Evolutionary conservation across 1,140 invertebrate genomes (phyloP).

Genomic region (Maconellicoccus hirsutus): DNA sequence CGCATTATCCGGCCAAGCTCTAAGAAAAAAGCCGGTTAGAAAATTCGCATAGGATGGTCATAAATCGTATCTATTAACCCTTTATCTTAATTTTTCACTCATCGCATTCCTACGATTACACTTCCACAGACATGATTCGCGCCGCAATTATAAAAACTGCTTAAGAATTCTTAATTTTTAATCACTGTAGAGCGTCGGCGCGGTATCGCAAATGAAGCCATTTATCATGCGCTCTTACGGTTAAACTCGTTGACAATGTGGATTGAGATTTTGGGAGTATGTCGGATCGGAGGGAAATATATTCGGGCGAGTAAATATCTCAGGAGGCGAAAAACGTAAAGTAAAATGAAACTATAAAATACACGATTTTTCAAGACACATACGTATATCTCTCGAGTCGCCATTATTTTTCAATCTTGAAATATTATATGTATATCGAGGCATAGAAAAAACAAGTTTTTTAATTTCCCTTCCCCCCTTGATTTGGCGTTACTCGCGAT

Average conservation of each 20-base stretch:
- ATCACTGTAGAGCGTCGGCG: too few relatives aligned
- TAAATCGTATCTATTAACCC: background rate
- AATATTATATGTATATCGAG: background rate
- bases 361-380: background rate
- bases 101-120: background rate
- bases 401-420: too few relatives aligned
- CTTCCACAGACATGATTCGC: background rate
- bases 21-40: background rate
- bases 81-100: conserved; percentile 9
- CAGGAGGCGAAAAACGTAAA: background rate
- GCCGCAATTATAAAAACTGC: background rate
- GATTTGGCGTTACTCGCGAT: too few relatives aligned
- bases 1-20: too few relatives aligned
- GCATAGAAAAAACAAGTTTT: background rate
- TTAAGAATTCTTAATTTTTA: background rate
- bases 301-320: background rate
- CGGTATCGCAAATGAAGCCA: background rate
- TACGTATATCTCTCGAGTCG: too few relatives aligned
- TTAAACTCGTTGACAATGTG: background rate
- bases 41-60: background rate
- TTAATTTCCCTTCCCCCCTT: background rate
- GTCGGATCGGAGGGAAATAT: background rate
- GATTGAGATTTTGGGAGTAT: background rate
- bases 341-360: background rate
- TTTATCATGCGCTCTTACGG: background rate